Evolutionary conservation across 1,140 invertebrate genomes (phyloP), one percentile per base, ranked within the genome.

Genomic region (Heterodera schachtii): DNA sequence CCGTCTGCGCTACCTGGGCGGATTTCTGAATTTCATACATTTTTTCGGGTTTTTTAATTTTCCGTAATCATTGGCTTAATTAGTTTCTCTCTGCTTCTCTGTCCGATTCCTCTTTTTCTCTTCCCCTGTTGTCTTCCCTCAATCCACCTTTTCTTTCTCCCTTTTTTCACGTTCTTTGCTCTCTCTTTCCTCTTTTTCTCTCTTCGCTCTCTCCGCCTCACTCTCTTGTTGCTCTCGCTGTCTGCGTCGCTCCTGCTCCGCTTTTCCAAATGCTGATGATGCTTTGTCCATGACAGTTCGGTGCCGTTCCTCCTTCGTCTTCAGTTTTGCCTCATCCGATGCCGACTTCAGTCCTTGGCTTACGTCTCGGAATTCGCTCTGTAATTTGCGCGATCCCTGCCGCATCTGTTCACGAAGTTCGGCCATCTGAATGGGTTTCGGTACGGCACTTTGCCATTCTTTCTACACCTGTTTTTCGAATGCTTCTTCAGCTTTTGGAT

Each of bases 391-490:
- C 13, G 43, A 60, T 21, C 84, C 76, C 13, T 75, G 64, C 44
- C 85, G 84, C 83, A 86, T 86, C 79, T 86, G 84, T 60, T 84
- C 86, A n/a, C 85, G 86, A 11, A 86, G 66, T 78, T 86, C 85
- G 19, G 84, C 78, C 86, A 86, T 86, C 86, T 86, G 73, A 75
- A 84, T 16, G 19, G 21, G 21, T 64, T 46, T 13, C 19, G 8
- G 13, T 41, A 76, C 46, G 44, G 13, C 41, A 52, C 46, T 82
- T 6, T 64, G 8, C 57, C 16, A 66, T 16, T 31, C 21, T 57
- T 67, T 47, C 8, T 19, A 47, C 11, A 82, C 78, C 44, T 84
- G 57, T 81, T 84, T 64, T 57, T 85, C 80, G 46, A 81, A 81
- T 19, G 73, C 80, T 16, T 81, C 80, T 19, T 76, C 57, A 11